Conservation (phyloP, 2,888 invertebrate genomes). For the Caenorhabditis sp. region DNA sequence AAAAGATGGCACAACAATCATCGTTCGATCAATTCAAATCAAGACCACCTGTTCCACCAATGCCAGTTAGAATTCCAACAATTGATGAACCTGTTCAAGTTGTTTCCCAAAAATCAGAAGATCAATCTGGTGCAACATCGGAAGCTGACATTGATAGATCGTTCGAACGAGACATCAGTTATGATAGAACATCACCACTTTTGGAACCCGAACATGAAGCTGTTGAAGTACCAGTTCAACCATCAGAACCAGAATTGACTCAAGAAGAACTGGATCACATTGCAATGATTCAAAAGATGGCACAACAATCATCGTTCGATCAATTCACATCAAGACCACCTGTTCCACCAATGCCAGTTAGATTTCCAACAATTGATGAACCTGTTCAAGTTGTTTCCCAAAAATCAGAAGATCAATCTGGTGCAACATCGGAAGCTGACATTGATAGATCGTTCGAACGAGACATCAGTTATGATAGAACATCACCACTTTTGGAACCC, state of each 20-base stretch:
- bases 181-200: constrained; percentile 30
- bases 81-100: neutral
- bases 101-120: constrained; percentile 14
- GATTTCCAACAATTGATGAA: constrained; percentile 4
- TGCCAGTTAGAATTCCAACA: constrained; percentile 2
- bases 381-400: neutral
- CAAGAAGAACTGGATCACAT: constrained; percentile 27
- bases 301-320: constrained; percentile 5
- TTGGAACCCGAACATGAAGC: constrained; percentile 8
- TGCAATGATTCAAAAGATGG: constrained; percentile 10
- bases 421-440: neutral
- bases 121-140: constrained; percentile 35
- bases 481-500: neutral
- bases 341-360: neutral
- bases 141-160: constrained; percentile 28
- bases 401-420: constrained; percentile 1
- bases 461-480: neutral
- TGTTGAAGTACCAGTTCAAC: constrained; percentile 3
- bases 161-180: neutral
- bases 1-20: constrained; percentile 15
- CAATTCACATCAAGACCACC: neutral
- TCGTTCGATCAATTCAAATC: neutral
- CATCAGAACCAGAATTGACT: constrained; percentile 13
- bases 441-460: neutral
- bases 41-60: neutral